Evolutionary conservation across 2,888 invertebrate species (phyloP).

Genomic region (Tryphoninae sp.): DNA sequence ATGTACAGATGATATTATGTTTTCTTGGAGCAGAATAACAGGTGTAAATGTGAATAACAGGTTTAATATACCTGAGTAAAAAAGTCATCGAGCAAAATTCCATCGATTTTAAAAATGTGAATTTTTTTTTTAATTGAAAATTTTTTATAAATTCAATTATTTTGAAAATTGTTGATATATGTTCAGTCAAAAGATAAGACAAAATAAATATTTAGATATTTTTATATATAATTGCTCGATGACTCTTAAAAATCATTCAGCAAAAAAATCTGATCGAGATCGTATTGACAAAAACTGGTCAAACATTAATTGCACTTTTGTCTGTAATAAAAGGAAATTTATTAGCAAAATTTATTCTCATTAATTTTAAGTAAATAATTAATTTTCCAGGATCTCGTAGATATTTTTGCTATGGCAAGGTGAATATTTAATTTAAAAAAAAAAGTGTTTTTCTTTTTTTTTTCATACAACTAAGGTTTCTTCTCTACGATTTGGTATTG

Average conservation of each 20-base stretch:
- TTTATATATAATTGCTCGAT: too few relatives aligned
- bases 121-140: too few relatives aligned
- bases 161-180: too few relatives aligned
- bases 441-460: conserved; percentile 9
- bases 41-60: conserved; percentile 15
- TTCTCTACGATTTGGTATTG: conserved; percentile 14
- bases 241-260: neutral
- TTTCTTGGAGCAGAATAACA: conserved; percentile 10
- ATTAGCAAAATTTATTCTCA: too few relatives aligned
- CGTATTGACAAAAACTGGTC: neutral
- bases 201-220: too few relatives aligned
- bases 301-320: too few relatives aligned
- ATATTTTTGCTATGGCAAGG: conserved; percentile 4
- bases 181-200: too few relatives aligned
- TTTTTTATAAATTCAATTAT: too few relatives aligned
- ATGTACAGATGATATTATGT: conserved; percentile 30
- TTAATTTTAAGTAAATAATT: neutral
- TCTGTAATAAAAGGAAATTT: too few relatives aligned
- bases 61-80: conserved; percentile 23
- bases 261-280: conserved; percentile 23
- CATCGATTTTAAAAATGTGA: too few relatives aligned
- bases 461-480: conserved; percentile 31
- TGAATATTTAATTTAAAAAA: neutral
- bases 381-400: neutral
- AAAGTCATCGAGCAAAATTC: conserved; percentile 7